Conservation (phyloP, 2,888 invertebrate species). For the Orthonychiurus folsomi region DNA sequence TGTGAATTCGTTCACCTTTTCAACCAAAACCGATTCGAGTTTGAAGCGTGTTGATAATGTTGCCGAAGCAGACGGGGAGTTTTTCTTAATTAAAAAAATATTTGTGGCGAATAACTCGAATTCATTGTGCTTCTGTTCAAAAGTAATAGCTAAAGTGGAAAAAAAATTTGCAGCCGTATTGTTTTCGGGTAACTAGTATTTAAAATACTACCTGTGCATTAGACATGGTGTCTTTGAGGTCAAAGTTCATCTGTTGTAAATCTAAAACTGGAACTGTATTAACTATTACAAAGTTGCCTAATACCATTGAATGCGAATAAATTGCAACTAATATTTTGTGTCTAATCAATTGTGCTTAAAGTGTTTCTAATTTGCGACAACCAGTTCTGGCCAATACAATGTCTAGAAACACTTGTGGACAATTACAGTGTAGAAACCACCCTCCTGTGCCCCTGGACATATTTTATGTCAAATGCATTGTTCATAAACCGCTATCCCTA, state of each 20-base stretch:
- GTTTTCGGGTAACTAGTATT: too few relatives aligned
- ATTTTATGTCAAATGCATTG: not conserved
- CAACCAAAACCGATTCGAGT: not conserved
- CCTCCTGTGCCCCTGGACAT: too few relatives aligned
- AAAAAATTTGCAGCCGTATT: too few relatives aligned
- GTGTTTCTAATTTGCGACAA: not conserved
- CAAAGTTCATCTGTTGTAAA: not conserved
- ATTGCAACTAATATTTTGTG: not conserved
- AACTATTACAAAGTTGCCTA: not conserved
- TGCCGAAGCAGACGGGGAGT: conserved; percentile 8
- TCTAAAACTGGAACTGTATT: not conserved
- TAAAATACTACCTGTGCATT: not conserved
- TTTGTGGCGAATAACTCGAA: not conserved
- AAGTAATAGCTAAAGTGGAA: not conserved
- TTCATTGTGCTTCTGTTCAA: not conserved
- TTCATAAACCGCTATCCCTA: not conserved
- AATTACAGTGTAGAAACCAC: too few relatives aligned
- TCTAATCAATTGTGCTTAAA: not conserved
- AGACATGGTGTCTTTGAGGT: not conserved
- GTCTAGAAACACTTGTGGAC: too few relatives aligned
- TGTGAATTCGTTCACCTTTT: not conserved
- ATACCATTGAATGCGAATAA: not conserved
- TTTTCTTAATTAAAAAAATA: conserved; percentile 5
- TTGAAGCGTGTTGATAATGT: conserved; percentile 3
- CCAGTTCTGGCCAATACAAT: not conserved